Base-by-base conservation (phyloP, 2,113 vertebrate species). In the Conger conger region DNA sequence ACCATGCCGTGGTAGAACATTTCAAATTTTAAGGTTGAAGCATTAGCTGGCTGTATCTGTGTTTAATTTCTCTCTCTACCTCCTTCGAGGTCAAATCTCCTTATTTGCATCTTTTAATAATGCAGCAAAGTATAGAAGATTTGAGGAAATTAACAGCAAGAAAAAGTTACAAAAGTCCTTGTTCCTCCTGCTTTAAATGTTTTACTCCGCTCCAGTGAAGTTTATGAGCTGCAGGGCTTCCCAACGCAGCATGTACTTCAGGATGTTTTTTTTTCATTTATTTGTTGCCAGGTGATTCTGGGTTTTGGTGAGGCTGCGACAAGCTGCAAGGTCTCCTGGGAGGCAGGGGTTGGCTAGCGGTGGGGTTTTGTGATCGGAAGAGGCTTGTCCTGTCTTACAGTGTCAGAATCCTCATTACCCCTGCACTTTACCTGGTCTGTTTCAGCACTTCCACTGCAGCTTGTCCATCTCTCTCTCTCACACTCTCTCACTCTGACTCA, bases 81-180 rank as follows among this genome's bases (percentile, higher is more conserved):
- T 79, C 77, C 16, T 17, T 78, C 16, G 76, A 37, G 37, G 76
- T 78, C 76, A 78, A 18, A 78, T 37, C 17, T 73, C 11, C 68
- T 73, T 13, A 73, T 78, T 78, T 78, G 76, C 76, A 78, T 78
- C 76, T 78, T 38, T 78, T 78, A 78, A 78, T 36, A 35, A 78
- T 78, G 76, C 36, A 78, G 33, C 27, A 38, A 38, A 78, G 36
- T 78, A 38, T 38, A 20, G 27, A 23, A n/a, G 40, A 30, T 3
- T 80, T 80, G 35, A 23, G 36, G 30, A 30, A 37, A 80, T 50
- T 27, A 50, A 80, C 40, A 79, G 77, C 38, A 30, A n/a, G 23
- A 20, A 37, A 18, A 45, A 15, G 23, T 45, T 80, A 9, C 33
- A 80, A 80, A 60, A 80, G 11, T 40, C 20, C 79, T 73, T 45